A percentile compares a stretch with the other conserved stretches of the same genome.
Evolutionary conservation across 2,797 vertebrate genomes (phyloP).

Genomic region (Pelobates cultripes): DNA sequence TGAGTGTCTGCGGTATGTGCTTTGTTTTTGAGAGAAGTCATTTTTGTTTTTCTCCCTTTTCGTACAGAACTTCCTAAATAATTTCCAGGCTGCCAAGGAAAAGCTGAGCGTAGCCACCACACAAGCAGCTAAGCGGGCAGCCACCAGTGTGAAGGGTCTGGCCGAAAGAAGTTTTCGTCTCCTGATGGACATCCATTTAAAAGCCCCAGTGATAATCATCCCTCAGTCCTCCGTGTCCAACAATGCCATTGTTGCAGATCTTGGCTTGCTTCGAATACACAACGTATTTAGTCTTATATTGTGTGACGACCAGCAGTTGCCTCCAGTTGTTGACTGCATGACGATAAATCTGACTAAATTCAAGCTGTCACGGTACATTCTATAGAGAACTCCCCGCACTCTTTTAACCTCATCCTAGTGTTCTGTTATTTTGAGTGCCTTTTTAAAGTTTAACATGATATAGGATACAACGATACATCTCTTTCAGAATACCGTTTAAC

Average conservation of each 20-base stretch:
- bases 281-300: conserved; percentile 77
- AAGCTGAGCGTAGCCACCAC: conserved; percentile 85
- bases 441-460: no score
- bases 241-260: conserved; percentile 84
- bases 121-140: conserved; percentile 91
- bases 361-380: conserved; percentile 78
- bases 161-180: conserved; percentile 91
- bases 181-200: conserved; percentile 82
- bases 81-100: conserved; percentile 84
- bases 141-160: conserved; percentile 86
- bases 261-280: conserved; percentile 86
- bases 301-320: conserved; percentile 66
- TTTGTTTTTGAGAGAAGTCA: no score
- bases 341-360: conserved; percentile 80
- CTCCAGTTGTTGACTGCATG: conserved; percentile 83
- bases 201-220: conserved; percentile 91
- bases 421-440: no score
- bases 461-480: no score
- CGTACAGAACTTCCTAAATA: conserved; percentile 75
- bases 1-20: no score
- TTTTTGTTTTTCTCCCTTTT: conserved; percentile 16
- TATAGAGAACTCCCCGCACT: no score
- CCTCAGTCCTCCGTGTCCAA: conserved; percentile 87
- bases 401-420: no score
- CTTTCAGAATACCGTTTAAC: no score